Evolutionary conservation across 2,888 invertebrate species (phyloP).

Genomic region (Elysia crispata): DNA sequence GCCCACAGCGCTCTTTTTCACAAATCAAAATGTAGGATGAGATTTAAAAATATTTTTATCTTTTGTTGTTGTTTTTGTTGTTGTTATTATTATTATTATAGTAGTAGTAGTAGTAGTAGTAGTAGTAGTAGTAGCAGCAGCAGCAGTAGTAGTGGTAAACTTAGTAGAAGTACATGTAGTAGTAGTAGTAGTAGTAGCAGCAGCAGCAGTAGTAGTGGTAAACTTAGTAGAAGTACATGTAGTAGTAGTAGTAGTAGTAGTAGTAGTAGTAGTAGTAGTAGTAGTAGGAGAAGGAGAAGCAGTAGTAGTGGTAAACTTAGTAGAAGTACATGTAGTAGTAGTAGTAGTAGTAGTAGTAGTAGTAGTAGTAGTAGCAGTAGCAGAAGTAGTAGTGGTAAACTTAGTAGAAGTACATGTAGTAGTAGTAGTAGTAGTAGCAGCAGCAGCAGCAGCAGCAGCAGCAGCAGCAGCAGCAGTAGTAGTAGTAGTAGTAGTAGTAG

Average conservation of each 20-base stretch:
- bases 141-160: background rate
- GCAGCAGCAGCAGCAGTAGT: slow-evolving; percentile 5
- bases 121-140: background rate
- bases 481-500: too few relatives aligned
- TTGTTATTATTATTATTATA: background rate
- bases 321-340: slow-evolving; percentile 25
- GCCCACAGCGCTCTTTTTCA: too few relatives aligned
- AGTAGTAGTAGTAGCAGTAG: slow-evolving; percentile 20
- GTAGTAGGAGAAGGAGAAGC: background rate
- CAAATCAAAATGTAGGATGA: too few relatives aligned
- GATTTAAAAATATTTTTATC: slow-evolving; percentile 15
- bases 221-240: slow-evolving; percentile 11
- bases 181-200: slow-evolving; percentile 20
- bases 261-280: slow-evolving; percentile 21
- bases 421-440: slow-evolving; percentile 10
- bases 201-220: slow-evolving; percentile 12
- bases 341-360: background rate
- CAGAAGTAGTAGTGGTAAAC: slow-evolving; percentile 22
- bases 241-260: slow-evolving; percentile 27
- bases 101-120: background rate
- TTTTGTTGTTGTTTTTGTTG: too few relatives aligned
- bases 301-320: slow-evolving; percentile 18
- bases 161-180: background rate
- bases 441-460: slow-evolving; percentile 23
- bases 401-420: background rate